Percentiles rank a stretch among this genome's conserved stretches.
Evolutionary conservation across 2,888 invertebrate genomes (phyloP).

Genomic region (Osmoderma eremita): DNA sequence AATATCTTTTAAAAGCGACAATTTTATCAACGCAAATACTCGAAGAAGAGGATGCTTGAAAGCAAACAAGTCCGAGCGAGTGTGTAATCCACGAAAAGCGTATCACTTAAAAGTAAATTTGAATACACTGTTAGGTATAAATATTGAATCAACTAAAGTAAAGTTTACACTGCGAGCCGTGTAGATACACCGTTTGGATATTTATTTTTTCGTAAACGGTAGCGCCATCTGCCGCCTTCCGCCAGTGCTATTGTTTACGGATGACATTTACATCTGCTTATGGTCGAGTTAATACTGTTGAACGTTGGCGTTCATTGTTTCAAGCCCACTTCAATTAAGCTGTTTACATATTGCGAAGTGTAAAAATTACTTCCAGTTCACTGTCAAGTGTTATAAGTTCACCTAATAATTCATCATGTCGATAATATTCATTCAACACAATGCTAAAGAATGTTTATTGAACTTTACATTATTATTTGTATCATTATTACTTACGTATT

Average conservation of each 20-base stretch:
- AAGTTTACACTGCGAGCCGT: constrained; percentile 45
- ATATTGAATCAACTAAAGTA: constrained; percentile 46
- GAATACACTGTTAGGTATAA: constrained; percentile 46
- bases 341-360: constrained; percentile 31
- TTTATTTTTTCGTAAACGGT: constrained; percentile 44
- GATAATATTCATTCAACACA: constrained; percentile 26
- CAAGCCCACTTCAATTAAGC: constrained; percentile 30
- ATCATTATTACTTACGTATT: too few relatives aligned
- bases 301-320: constrained; percentile 38
- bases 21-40: constrained; percentile 34
- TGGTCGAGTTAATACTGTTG: constrained; percentile 38
- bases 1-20: constrained; percentile 25
- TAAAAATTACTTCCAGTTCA: constrained; percentile 37
- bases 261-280: constrained; percentile 39
- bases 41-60: constrained; percentile 12
- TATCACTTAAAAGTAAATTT: constrained; percentile 47
- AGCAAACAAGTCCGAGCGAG: constrained; percentile 26
- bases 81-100: constrained; percentile 37
- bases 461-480: too few relatives aligned
- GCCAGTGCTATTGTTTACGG: constrained; percentile 35
- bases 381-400: constrained; percentile 18
- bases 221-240: constrained; percentile 35
- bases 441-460: constrained; percentile 14
- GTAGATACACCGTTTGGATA: constrained; percentile 42
- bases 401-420: constrained; percentile 24